Evolutionary conservation across 2,113 vertebrate species (phyloP).

Genomic region (Herpetotheres cachinnans): DNA sequence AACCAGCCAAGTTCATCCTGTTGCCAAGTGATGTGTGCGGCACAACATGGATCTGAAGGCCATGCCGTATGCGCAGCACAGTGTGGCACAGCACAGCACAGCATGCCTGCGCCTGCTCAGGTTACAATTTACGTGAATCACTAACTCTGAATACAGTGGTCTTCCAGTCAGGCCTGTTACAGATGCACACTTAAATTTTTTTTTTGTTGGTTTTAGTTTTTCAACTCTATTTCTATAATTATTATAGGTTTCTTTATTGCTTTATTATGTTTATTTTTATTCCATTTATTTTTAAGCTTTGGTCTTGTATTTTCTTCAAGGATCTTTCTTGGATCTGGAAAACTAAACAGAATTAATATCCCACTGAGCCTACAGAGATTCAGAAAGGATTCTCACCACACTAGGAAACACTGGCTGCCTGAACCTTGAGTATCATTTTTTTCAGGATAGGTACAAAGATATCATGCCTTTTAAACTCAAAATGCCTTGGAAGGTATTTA

Average conservation of each 20-base stretch:
- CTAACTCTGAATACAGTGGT: neutral
- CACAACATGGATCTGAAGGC: neutral
- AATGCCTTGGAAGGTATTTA: neutral
- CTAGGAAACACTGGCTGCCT: neutral
- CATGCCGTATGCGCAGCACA: too few relatives aligned
- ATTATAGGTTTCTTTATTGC: neutral
- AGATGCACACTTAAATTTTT: neutral
- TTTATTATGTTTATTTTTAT: neutral
- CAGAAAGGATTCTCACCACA: neutral
- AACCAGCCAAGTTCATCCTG: neutral
- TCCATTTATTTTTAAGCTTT: neutral
- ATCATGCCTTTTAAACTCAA: neutral
- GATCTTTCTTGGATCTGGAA: neutral
- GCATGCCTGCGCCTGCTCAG: neutral
- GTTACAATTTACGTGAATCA: neutral
- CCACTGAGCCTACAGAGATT: neutral
- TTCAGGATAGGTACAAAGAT: neutral
- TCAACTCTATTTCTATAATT: neutral
- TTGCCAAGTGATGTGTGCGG: neutral
- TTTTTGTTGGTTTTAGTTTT: neutral
- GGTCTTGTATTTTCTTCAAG: neutral
- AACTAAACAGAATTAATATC: neutral
- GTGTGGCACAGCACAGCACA: neutral
- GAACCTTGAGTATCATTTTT: neutral
- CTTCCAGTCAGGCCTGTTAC: neutral